phyloP scores from a whole-genome alignment of 2,113 vertebrate species.

The Microtus montanus region DNA sequence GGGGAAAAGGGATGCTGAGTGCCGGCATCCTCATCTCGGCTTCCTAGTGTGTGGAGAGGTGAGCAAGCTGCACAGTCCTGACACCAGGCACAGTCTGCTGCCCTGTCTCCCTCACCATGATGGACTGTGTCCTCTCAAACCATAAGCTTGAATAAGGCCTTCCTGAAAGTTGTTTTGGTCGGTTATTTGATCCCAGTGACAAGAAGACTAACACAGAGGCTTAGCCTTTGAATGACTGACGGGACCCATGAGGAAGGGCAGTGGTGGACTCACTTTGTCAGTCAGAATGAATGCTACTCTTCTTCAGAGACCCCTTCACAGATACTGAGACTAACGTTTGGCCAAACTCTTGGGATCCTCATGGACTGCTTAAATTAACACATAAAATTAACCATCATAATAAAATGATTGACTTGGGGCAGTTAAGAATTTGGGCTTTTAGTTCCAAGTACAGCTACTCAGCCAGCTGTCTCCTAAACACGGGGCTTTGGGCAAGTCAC shows the following conservation, averaged over 20 bases:
- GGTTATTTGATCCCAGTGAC: background rate
- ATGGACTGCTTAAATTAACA: background rate
- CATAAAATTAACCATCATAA: background rate
- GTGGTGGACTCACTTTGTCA: background rate
- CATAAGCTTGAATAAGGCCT: background rate
- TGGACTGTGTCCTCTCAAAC: background rate
- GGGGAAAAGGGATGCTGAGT: background rate
- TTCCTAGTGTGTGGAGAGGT: background rate
- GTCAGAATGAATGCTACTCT: no score
- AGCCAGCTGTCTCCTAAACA: background rate
- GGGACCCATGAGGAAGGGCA: background rate
- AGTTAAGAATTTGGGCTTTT: background rate
- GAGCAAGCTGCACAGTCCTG: background rate
- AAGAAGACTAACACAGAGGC: background rate
- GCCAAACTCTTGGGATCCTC: background rate
- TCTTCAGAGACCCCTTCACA: background rate
- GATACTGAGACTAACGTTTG: background rate
- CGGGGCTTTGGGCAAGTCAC: constrained; percentile 39
- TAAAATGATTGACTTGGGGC: background rate
- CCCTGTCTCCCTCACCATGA: background rate
- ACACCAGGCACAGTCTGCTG: background rate
- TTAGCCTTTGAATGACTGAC: background rate
- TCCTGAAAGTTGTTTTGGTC: background rate
- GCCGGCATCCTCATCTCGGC: no score
- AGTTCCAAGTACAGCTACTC: background rate